phyloP scores from a whole-genome alignment of 2,113 vertebrate species.

The Gadus macrocephalus region DNA sequence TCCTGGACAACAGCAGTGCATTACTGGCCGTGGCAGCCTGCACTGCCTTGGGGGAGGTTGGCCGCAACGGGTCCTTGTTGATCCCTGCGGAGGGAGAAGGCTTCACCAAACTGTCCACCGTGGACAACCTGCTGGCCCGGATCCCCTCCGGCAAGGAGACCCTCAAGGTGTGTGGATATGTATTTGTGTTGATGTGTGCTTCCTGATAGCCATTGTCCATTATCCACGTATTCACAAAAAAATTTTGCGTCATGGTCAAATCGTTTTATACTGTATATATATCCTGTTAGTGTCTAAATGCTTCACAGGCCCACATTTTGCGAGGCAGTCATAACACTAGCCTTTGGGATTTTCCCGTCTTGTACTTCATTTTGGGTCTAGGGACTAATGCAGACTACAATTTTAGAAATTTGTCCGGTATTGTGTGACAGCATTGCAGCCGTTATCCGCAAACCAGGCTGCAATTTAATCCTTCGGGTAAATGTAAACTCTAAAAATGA shows the following conservation, averaged over 20 bases:
- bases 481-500: no score
- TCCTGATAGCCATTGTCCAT: background rate
- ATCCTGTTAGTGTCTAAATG: background rate
- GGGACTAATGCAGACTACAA: no score
- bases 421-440: no score
- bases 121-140: conserved; percentile 86
- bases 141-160: conserved; percentile 95
- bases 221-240: background rate
- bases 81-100: conserved; percentile 84
- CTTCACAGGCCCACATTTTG: background rate
- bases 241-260: background rate
- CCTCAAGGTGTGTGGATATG: conserved; percentile 83
- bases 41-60: conserved; percentile 91
- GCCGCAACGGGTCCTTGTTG: conserved; percentile 84
- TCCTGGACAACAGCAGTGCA: conserved; percentile 84
- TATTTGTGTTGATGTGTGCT: background rate
- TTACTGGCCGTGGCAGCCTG: conserved; percentile 86
- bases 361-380: no score
- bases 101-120: conserved; percentile 85
- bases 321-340: no score
- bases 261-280: background rate
- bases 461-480: no score
- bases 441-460: no score
- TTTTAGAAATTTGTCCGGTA: no score
- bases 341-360: background rate